Conservation (phyloP, 2,797 vertebrate species). For the Sarcophilus harrisii region DNA sequence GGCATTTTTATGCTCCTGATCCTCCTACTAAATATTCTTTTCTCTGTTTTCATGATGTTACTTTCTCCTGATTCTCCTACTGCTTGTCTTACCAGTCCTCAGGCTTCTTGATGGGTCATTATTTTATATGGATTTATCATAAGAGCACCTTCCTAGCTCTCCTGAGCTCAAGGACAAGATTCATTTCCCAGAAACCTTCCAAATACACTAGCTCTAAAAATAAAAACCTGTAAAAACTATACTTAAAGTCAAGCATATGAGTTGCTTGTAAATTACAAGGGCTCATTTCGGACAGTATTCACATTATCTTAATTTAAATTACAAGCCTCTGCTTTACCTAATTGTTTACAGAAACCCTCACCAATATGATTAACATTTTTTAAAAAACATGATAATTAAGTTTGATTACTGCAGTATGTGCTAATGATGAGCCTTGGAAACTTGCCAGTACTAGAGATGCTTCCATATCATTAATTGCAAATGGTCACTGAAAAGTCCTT, state of each 20-base stretch:
- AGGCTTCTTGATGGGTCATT: not conserved
- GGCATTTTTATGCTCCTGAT: not conserved
- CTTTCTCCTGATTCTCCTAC: not conserved
- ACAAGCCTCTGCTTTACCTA: slow-evolving; percentile 67
- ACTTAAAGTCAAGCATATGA: slow-evolving; percentile 51
- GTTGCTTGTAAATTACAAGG: slow-evolving; percentile 69
- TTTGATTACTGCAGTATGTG: slow-evolving; percentile 49
- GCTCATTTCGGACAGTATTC: slow-evolving; percentile 69
- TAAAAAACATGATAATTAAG: slow-evolving; percentile 68
- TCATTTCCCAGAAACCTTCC: not conserved
- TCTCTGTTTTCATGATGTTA: slow-evolving; percentile 13
- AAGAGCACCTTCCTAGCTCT: not conserved
- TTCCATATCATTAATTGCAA: slow-evolving; percentile 79
- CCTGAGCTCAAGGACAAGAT: not conserved
- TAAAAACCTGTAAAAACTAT: not conserved
- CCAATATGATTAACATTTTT: slow-evolving; percentile 65
- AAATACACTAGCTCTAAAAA: not conserved
- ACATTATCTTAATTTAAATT: slow-evolving; percentile 76
- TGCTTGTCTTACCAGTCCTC: not conserved
- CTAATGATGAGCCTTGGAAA: slow-evolving; percentile 28
- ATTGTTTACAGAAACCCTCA: slow-evolving; percentile 66
- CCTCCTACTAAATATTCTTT: not conserved
- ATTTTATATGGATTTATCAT: not conserved
- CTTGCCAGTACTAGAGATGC: slow-evolving; percentile 64
- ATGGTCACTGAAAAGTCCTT: slow-evolving; percentile 78